Percentiles rank a stretch among this genome's conserved stretches.
Conservation (phyloP, 2,113 vertebrate species). For the Ursus arctos region DNA sequence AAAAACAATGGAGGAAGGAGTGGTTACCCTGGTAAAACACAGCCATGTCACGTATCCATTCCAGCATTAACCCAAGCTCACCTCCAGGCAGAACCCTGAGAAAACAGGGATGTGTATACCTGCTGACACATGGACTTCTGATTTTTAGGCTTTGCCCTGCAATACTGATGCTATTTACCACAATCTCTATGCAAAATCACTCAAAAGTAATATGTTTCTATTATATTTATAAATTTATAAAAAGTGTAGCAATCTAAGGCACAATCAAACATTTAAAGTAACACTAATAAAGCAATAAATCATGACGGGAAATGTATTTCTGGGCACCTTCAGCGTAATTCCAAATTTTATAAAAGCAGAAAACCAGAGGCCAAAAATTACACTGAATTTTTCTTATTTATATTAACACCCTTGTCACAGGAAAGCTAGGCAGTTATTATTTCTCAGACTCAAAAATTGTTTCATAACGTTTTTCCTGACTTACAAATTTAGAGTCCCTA, state of each 20-base stretch:
- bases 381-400: not conserved
- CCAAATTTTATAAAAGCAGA: not conserved
- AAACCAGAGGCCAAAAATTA: not conserved
- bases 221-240: not conserved
- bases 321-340: not conserved
- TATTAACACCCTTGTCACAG: not conserved
- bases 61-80: not conserved
- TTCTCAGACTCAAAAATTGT: not conserved
- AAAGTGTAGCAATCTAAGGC: not conserved
- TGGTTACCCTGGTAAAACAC: not conserved
- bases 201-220: not conserved
- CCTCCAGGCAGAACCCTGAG: not conserved
- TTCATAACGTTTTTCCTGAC: not conserved
- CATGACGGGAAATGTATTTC: conserved; percentile 49
- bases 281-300: conserved; percentile 48
- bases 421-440: not conserved
- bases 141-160: not conserved
- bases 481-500: not conserved
- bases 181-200: not conserved
- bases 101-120: not conserved
- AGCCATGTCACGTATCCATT: not conserved
- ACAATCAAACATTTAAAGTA: not conserved
- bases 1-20: not conserved
- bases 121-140: not conserved
- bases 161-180: not conserved